phyloP scores from a whole-genome alignment of 2,797 vertebrate species.

The Enteromius trimaculatus region DNA sequence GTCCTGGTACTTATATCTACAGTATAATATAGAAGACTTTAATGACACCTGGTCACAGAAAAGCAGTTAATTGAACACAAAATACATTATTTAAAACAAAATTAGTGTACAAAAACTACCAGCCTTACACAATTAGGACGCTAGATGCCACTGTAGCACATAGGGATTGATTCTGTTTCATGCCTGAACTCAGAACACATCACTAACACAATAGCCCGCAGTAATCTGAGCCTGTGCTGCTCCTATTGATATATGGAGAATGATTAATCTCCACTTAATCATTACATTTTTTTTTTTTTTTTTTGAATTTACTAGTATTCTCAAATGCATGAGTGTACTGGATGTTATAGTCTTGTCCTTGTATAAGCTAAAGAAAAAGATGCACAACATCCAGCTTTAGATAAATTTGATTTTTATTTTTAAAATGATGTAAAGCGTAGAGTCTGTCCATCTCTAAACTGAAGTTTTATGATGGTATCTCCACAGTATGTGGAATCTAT shows the following conservation, averaged over 20 bases:
- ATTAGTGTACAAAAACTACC: not conserved
- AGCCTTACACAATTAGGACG: not conserved
- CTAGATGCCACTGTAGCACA: constrained; percentile 54
- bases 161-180: not conserved
- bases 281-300: not conserved
- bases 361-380: not conserved
- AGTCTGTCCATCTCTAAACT: not conserved
- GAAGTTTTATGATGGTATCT: not conserved
- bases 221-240: not conserved
- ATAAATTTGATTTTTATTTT: not conserved
- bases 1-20: not conserved
- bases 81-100: not conserved
- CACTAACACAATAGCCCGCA: not conserved
- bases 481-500: constrained; percentile 29
- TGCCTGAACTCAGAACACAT: not conserved
- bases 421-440: not conserved
- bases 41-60: not conserved
- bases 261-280: not conserved
- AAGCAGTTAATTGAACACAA: not conserved
- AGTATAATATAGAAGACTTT: not conserved
- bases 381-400: not conserved
- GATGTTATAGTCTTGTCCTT: not conserved
- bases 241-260: not conserved
- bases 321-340: not conserved
- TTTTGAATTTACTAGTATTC: not conserved